Evolutionary conservation across 2,888 invertebrate species (phyloP), one percentile per base, ranked within the genome.

Genomic region (Phaedon cochleariae): DNA sequence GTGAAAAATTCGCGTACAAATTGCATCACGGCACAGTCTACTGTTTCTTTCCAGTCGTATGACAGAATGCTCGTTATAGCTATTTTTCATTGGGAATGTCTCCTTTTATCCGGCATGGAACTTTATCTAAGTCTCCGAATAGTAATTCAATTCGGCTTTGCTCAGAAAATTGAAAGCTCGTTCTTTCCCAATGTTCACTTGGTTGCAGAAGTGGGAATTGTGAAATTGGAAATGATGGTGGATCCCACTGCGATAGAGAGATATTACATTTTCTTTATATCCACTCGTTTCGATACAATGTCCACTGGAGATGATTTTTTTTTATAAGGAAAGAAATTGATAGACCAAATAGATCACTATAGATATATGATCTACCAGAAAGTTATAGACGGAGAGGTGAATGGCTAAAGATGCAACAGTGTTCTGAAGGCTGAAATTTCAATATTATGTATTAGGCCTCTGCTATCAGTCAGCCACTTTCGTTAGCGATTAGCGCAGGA

Each of bases 131-230:
- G 57, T 46, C 26, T 41, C 22, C 31, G 45, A 57, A 26, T 45
- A 57, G 45, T 57, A 57, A 57, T 57, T 57, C 57, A 46, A 57
- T 57, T 57, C 45, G 26, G 22, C n/a, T 26, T 45, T 17, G 57
- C 45, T 22, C 45, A 26, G 26, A 45, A 45, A 57, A 57, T 45
- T 37, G 17, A 26, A 41, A 41, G 41, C 41, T 41, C 55, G 55
- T 55, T 55, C 29, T 15, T 41, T 41, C 55, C 20, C 41, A 54
- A 20, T 34, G 37, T 21, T 0, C 20, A 20, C 55, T 55, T 10
- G 34, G 34, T 34, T 34, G 34, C 12, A 7, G 34, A 34, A 34
- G 12, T 34, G 34, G 34, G 34, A 34, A 9, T 34, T 12, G 9
- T 34, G 9, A 12, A 34, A 12, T 34, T 10, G 34, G 34, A 34